Evolutionary conservation across 2,113 vertebrate species (phyloP).

Genomic region (Pterocles orientalis): DNA sequence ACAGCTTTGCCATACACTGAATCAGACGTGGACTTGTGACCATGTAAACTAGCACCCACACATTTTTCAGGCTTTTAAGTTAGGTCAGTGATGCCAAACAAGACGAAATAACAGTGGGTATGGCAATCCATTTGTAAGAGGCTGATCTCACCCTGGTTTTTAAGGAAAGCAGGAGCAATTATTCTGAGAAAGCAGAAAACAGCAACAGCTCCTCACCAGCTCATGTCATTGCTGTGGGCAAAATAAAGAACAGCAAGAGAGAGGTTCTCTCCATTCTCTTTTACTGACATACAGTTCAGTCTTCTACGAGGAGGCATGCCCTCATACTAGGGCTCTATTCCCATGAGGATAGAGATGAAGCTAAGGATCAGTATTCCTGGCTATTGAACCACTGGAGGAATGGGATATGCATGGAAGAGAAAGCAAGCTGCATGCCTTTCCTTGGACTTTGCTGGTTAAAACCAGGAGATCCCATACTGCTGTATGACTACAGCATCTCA

Average conservation of each 20-base stretch:
- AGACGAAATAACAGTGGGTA: neutral
- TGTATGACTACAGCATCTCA: neutral
- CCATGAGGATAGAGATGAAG: neutral
- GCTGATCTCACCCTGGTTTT: neutral
- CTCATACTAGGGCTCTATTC: neutral
- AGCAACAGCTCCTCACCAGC: neutral
- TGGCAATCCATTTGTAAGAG: neutral
- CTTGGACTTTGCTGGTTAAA: neutral
- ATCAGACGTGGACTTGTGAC: neutral
- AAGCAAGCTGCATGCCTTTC: neutral
- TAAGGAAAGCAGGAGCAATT: neutral
- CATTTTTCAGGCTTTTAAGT: neutral
- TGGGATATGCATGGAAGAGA: neutral
- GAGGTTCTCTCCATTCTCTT: neutral
- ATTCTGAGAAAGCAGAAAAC: neutral
- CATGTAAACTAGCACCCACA: neutral
- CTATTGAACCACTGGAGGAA: neutral
- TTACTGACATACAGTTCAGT: neutral
- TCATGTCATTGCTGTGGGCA: neutral
- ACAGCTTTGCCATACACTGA: neutral
- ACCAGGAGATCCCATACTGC: neutral
- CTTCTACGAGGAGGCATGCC: neutral
- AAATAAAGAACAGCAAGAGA: neutral
- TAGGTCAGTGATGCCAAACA: neutral
- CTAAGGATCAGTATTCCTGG: neutral